Evolutionary conservation across 2,888 invertebrate species (phyloP).

Genomic region (Blera fallax): DNA sequence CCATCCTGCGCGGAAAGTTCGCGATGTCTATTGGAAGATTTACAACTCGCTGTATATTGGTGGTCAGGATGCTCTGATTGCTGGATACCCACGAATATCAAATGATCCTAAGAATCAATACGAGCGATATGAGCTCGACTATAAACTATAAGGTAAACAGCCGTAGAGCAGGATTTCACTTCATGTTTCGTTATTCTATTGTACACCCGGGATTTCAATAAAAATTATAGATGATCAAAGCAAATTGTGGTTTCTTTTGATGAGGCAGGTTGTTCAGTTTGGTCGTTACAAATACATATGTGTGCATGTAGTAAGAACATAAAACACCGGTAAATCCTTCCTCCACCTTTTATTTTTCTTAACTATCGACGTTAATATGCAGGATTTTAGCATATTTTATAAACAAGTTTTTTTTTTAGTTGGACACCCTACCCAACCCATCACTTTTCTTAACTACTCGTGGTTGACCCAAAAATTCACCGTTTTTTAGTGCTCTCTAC

Average conservation of each 20-base stretch:
- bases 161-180: background rate
- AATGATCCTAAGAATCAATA: conserved; percentile 98
- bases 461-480: no score
- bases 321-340: no score
- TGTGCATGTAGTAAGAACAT: no score
- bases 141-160: conserved; percentile 86
- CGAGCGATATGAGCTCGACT: conserved; percentile 96
- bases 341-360: no score
- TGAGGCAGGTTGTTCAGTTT: no score
- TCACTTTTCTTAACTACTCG: no score
- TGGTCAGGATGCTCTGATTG: conserved; percentile 98
- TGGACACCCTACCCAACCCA: no score
- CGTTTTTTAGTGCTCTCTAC: no score
- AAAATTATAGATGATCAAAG: background rate
- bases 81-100: conserved; percentile 97
- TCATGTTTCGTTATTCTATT: conserved; percentile 29
- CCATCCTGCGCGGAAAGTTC: conserved; percentile 99
- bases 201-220: conserved; percentile 42
- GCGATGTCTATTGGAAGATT: conserved; percentile 99
- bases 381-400: no score
- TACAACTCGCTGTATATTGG: conserved; percentile 99
- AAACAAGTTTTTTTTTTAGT: no score
- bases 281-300: no score
- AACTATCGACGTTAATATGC: no score
- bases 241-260: background rate